Base-by-base conservation (phyloP, 2,888 invertebrate genomes). In the Blastobasis adustella region DNA sequence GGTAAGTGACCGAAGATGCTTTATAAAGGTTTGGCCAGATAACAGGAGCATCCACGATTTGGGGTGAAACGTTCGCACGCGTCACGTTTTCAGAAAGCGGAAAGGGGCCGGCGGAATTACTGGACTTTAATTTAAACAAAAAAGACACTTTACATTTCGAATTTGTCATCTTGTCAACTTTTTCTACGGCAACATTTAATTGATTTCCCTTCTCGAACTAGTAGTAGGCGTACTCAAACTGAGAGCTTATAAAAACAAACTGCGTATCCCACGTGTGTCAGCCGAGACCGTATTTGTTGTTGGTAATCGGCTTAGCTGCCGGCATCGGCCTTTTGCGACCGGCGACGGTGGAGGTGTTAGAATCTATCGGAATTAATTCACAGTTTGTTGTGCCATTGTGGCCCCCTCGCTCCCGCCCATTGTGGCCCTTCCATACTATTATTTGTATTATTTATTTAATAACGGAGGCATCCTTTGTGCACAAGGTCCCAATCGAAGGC, bases 321-420 rank as follows among this genome's bases (percentile, higher is more conserved):
- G 10, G 66, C 67, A 23, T 23, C 23, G 23, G 23, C 71, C 71
- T 75, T 77, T 72, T 60, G 58, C 59, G 67, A 63, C n/a, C n/a
- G n/a, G 68, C 64, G 69, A 67, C 78, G 78, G 76, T 74, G 80
- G 76, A 84, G 83, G 81, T 82, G 82, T 83, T 83, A 75, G 79
- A 82, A 85, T 82, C 79, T 80, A 84, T 86, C 75, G 82, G 77
- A 83, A 86, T 83, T 81, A 86, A 82, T 85, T 84, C 82, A 71
- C 78, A 82, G 82, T 86, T 82, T 87, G 84, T 87, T 82, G 78
- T 78, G 57, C 78, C 63, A 82, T 87, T 88, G 85, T 85, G 56
- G 71, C 65, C 65, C 81, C 80, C 79, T 82, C 79, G 66, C 81
- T 81, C 79, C 82, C 79, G 76, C 73, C 77, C 76, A 71, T 70